Conservation (phyloP, 2,888 invertebrate genomes). For the Ophion ventricosus region DNA sequence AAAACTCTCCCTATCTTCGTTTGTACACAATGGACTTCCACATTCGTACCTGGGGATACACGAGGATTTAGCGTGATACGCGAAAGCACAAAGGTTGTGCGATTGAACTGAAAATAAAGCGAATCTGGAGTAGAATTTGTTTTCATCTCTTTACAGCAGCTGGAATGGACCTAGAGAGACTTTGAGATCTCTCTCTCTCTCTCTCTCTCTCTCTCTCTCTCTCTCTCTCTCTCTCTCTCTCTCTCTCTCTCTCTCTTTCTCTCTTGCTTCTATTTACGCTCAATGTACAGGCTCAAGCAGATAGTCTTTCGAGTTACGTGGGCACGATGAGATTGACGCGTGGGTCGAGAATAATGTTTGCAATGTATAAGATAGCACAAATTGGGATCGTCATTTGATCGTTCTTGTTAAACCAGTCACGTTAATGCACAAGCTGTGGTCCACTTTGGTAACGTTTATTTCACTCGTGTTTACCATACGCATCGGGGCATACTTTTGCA, state of each 20-base stretch:
- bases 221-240: not conserved
- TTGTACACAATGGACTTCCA: constrained; percentile 24
- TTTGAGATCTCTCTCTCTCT: not conserved
- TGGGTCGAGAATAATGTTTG: constrained; percentile 46
- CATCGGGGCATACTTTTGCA: constrained; percentile 48
- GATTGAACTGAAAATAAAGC: constrained; percentile 57
- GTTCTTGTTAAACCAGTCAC: constrained; percentile 38
- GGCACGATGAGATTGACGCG: constrained; percentile 50
- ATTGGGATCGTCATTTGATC: constrained; percentile 57
- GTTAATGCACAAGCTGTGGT: constrained; percentile 43
- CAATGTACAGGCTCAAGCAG: constrained; percentile 15
- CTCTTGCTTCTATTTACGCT: not conserved
- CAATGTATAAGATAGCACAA: constrained; percentile 44
- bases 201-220: not conserved
- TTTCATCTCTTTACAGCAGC: constrained; percentile 10
- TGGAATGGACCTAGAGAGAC: constrained; percentile 15
- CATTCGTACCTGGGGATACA: not conserved
- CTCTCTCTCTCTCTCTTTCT: constrained; percentile 17
- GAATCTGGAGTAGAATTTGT: constrained; percentile 36
- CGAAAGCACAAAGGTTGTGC: constrained; percentile 17
- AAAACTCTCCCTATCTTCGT: constrained; percentile 3
- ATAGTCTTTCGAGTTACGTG: constrained; percentile 52
- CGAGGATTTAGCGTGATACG: not conserved
- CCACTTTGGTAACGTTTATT: constrained; percentile 50
- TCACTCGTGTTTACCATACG: constrained; percentile 42